A percentile compares a stretch with the other conserved stretches of the same genome.
Evolutionary conservation across 1,140 invertebrate genomes (phyloP).

Genomic region (Drosophila bocqueti): DNA sequence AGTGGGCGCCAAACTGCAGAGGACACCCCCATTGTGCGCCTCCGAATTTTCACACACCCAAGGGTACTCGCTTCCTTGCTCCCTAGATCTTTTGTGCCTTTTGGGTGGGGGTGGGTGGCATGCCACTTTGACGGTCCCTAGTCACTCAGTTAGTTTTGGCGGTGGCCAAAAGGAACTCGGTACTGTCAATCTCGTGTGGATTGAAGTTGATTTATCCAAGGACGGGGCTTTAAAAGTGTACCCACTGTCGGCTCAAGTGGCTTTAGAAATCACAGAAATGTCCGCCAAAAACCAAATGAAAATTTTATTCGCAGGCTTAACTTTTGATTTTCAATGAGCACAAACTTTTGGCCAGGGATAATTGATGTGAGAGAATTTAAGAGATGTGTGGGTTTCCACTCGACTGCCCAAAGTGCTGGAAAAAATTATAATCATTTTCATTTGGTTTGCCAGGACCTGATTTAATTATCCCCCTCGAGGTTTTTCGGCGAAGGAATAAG

Average conservation of each 20-base stretch:
- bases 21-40: constrained; percentile 13
- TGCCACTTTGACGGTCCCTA: constrained; percentile 48
- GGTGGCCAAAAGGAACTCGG: constrained; percentile 31
- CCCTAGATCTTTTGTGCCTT: background rate
- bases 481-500: background rate
- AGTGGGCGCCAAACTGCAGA: constrained; percentile 48
- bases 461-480: constrained; percentile 28
- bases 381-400: constrained; percentile 8
- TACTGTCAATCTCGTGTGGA: constrained; percentile 40
- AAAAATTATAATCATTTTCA: constrained; percentile 44
- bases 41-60: constrained; percentile 4
- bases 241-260: constrained; percentile 12
- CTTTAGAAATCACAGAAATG: constrained; percentile 30
- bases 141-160: constrained; percentile 37
- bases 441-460: constrained; percentile 24
- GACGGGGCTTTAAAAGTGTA: constrained; percentile 31
- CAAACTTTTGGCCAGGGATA: background rate
- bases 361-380: constrained; percentile 7
- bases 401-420: constrained; percentile 29
- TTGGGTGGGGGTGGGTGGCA: background rate
- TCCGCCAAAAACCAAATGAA: constrained; percentile 16
- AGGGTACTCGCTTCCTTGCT: constrained; percentile 7
- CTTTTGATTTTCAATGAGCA: constrained; percentile 19
- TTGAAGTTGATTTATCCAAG: constrained; percentile 53
- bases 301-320: constrained; percentile 12